phyloP scores from a whole-genome alignment of 2,888 invertebrate genomes.

The Cecidostiba fungosa region DNA sequence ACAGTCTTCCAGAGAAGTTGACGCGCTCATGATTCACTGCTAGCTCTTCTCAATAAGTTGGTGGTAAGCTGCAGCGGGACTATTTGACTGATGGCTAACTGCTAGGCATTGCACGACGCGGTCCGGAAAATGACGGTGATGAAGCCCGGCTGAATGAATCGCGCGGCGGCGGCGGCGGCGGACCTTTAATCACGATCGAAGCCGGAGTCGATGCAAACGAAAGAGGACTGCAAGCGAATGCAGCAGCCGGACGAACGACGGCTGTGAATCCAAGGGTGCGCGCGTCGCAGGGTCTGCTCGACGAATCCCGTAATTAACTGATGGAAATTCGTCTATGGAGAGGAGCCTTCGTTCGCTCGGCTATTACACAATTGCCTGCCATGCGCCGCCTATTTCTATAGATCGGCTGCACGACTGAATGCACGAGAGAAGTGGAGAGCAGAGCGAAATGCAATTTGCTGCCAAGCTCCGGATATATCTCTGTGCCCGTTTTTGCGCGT shows the following conservation, averaged over 20 bases:
- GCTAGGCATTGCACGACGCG: not conserved
- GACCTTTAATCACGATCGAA: slow-evolving; percentile 59
- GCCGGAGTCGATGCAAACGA: slow-evolving; percentile 30
- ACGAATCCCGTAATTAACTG: slow-evolving; percentile 65
- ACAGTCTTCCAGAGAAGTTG: too few relatives aligned
- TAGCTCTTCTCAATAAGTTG: slow-evolving; percentile 7
- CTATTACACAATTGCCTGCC: slow-evolving; percentile 12
- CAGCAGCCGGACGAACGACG: not conserved
- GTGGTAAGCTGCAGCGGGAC: slow-evolving; percentile 4
- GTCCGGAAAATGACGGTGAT: not conserved
- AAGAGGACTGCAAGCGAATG: slow-evolving; percentile 14
- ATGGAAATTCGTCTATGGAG: slow-evolving; percentile 66
- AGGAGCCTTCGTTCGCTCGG: slow-evolving; percentile 5
- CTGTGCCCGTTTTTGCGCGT: not conserved
- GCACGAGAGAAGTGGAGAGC: not conserved
- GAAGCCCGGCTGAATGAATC: slow-evolving; percentile 48
- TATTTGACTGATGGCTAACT: slow-evolving; percentile 53
- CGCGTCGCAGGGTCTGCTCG: not conserved
- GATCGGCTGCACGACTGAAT: not conserved
- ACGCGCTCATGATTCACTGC: too few relatives aligned
- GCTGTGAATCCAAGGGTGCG: slow-evolving; percentile 27
- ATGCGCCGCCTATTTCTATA: not conserved
- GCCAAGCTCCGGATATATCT: not conserved
- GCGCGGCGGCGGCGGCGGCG: not conserved
- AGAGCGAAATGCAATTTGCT: slow-evolving; percentile 9